phyloP scores from a whole-genome alignment of 64 coral and sea anemone species.

The Astreopora myriophthalma region DNA sequence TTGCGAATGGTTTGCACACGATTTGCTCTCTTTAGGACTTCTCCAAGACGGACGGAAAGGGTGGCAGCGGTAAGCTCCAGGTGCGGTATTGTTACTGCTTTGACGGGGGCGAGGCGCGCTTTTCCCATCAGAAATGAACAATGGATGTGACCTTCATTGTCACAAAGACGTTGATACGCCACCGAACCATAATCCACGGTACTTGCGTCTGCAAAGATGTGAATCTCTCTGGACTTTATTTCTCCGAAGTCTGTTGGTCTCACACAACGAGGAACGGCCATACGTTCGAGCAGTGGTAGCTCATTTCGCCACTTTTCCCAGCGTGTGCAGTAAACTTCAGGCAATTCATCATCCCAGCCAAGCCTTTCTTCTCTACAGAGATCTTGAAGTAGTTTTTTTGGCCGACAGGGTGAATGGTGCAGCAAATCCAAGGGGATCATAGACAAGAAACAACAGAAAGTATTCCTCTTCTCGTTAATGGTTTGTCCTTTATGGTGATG shows the following conservation, averaged over 20 bases:
- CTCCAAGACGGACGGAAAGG: not conserved
- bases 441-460: not conserved
- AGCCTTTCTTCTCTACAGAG: conserved; percentile 12
- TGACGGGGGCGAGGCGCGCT: conserved; percentile 4
- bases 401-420: conserved; percentile 5
- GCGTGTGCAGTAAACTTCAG: not conserved
- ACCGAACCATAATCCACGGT: not conserved
- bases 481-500: conserved; percentile 2
- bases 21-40: not conserved
- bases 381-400: conserved; percentile 31
- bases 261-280: not conserved
- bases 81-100: not conserved
- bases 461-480: conserved; percentile 6
- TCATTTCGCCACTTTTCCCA: conserved; percentile 22
- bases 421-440: conserved; percentile 16
- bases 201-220: not conserved
- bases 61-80: conserved; percentile 13
- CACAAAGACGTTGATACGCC: not conserved
- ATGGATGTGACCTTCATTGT: not conserved
- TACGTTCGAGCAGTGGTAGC: not conserved
- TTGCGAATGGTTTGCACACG: not conserved
- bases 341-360: conserved; percentile 10
- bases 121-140: conserved; percentile 20
- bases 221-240: not conserved
- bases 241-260: conserved; percentile 12